Conservation (phyloP, 2,113 vertebrate species). For the Tetrao urogallus region DNA sequence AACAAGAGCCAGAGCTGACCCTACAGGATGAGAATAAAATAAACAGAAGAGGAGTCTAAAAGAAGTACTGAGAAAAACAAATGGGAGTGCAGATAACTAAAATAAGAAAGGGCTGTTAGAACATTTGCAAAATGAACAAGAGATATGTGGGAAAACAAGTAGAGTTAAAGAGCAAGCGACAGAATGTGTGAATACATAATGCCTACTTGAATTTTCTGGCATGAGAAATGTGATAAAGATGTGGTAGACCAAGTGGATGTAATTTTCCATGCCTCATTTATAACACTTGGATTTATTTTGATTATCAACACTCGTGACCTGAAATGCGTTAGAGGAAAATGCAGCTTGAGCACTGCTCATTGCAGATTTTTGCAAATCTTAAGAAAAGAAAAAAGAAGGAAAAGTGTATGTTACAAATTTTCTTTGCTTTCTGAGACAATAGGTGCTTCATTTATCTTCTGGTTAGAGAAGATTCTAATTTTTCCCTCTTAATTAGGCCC, state of each 20-base stretch:
- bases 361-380: background rate
- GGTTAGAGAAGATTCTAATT: background rate
- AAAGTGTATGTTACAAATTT: background rate
- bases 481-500: constrained; percentile 5
- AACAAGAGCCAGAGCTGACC: background rate
- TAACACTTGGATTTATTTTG: constrained; percentile 22
- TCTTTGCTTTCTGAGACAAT: background rate
- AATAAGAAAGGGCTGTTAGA: background rate
- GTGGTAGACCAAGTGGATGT: constrained; percentile 26
- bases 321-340: background rate
- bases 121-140: constrained; percentile 45
- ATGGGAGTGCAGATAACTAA: background rate
- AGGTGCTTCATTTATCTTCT: background rate
- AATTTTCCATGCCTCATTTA: constrained; percentile 31
- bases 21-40: background rate
- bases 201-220: constrained; percentile 26
- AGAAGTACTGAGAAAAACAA: background rate
- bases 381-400: background rate
- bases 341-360: background rate
- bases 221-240: constrained; percentile 35
- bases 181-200: constrained; percentile 63
- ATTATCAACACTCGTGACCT: background rate
- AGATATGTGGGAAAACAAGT: constrained; percentile 45
- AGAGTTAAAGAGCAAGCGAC: constrained; percentile 31
- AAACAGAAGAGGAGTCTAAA: background rate